Evolutionary conservation across 2,797 vertebrate species (phyloP).

Genomic region (Eulemur coronatus): DNA sequence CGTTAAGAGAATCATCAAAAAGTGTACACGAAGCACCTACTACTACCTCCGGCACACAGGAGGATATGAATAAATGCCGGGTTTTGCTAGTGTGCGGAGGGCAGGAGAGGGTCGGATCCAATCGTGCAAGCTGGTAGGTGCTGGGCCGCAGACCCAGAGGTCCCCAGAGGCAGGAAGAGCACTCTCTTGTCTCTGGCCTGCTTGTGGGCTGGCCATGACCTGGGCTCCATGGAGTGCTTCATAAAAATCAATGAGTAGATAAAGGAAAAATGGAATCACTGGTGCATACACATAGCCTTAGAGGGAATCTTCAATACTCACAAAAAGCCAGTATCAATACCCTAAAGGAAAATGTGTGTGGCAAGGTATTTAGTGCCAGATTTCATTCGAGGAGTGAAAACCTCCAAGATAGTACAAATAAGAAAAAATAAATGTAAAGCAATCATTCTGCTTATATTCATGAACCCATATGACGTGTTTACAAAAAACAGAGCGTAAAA

Average conservation of each 20-base stretch:
- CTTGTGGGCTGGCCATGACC: not conserved
- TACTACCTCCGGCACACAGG: not conserved
- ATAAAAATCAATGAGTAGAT: constrained; percentile 20
- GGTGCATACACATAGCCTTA: not conserved
- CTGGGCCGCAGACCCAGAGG: accelerated
- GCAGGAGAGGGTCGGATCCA: not conserved
- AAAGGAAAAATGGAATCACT: constrained; percentile 6
- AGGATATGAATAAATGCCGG: not conserved
- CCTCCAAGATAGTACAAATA: not conserved
- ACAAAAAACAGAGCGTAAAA: not conserved
- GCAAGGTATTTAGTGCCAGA: constrained; percentile 35
- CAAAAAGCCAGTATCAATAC: not conserved
- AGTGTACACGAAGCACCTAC: not conserved
- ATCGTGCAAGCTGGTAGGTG: not conserved
- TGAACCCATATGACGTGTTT: not conserved
- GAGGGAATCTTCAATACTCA: constrained; percentile 32
- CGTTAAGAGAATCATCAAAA: not conserved
- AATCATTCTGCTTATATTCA: not conserved
- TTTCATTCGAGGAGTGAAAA: constrained; percentile 25
- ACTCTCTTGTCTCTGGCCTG: not conserved
- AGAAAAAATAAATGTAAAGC: not conserved
- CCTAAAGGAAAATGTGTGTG: constrained; percentile 13
- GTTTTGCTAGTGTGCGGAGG: not conserved
- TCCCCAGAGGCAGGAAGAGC: not conserved
- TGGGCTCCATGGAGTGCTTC: not conserved